Evolutionary conservation across 2,888 invertebrate species (phyloP), one percentile per base, ranked within the genome.

Genomic region (Slavum lentiscoides): DNA sequence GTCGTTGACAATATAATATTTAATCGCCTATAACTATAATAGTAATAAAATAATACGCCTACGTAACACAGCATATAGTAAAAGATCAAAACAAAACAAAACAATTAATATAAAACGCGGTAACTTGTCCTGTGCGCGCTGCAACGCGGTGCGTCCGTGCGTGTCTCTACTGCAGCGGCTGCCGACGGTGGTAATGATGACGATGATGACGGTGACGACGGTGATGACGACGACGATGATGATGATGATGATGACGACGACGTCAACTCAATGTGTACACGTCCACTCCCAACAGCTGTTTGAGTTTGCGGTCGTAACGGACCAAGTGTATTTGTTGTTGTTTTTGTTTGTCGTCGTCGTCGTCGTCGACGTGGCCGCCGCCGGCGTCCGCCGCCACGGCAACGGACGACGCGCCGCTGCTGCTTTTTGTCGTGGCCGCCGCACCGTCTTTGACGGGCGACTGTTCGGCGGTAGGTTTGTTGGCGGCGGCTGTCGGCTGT

Each of bases 391-490:
- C 17, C 19, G 1, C 53, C 21, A 62, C 7, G 9, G 11, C 19
- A 5, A 15, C 23, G 13, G n/a, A 3, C 15, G 21, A 8, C 9
- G 2, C 13, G 3, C 23, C 23, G 13, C 39, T 30, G 23, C 30
- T 30, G 30, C 30, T 2, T 30, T 30, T 3, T 8, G 67, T 37
- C 19, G 39, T n/a, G 1, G 43, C 19, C 5, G 61, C 43, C 23
- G 61, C 11, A 13, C 15, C 23, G 55, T 62, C 59, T 19, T 55
- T 61, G 59, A 37, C 30, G 68, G 58, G 0, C 81, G 92, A 90
- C 87, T 93, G 93, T 85, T 92, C 91, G 82, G 94, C 87, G 62
- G 43, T 43, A 9, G 43, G 19, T n/a, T 86, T 66, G 94, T 88
- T 74, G 93, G 92, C 72, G 8, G 11, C 58, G 23, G 43, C 37